These are phyloP conservation scores for Spodoptera exigua DNA, from an alignment of 2,888 invertebrate species.

Conservation along the genomic window DNA sequence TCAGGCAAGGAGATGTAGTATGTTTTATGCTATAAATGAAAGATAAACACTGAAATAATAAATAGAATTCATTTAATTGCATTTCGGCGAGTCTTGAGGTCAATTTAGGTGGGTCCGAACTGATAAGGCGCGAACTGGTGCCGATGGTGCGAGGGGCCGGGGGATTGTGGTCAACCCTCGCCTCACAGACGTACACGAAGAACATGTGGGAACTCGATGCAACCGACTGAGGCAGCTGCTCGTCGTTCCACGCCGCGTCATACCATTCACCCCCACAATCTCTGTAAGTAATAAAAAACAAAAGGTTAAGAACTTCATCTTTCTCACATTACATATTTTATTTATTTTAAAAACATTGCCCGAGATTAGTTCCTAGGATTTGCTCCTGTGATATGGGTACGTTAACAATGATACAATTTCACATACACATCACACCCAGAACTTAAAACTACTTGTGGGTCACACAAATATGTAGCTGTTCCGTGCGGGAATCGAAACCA, in stretches of 20 bases:
- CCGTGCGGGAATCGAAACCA: too few species aligned
- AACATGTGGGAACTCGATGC: slow-evolving; percentile 74
- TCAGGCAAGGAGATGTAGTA: too few species aligned
- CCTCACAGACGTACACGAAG: slow-evolving; percentile 73
- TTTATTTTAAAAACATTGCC: too few species aligned
- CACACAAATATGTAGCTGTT: too few species aligned
- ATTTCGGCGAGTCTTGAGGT: slow-evolving; percentile 22
- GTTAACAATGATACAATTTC: too few species aligned
- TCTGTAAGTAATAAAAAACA: slow-evolving; percentile 62
- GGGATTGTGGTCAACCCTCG: slow-evolving; percentile 51
- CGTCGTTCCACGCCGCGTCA: slow-evolving; percentile 74
- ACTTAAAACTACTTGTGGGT: too few species aligned
- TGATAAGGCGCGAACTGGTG: slow-evolving; percentile 72
- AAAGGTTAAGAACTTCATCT: too few species aligned
- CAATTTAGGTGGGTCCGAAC: slow-evolving; percentile 75
- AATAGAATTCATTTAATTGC: slow-evolving; percentile 24
- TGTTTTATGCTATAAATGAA: slow-evolving; percentile 7
- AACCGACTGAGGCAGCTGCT: slow-evolving; percentile 75
- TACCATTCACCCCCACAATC: slow-evolving; percentile 76
- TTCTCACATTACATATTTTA: too few species aligned
- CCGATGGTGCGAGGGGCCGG: slow-evolving; percentile 44
- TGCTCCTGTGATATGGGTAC: too few species aligned
- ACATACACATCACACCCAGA: too few species aligned
- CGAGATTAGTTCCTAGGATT: too few species aligned
- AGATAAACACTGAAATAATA: not conserved